A percentile compares a stretch with the other conserved stretches of the same genome.
These are phyloP conservation scores for Antedon mediterranea DNA, from an alignment of 53 echinoderm and acorn worm species.

Conservation along the genomic window DNA sequence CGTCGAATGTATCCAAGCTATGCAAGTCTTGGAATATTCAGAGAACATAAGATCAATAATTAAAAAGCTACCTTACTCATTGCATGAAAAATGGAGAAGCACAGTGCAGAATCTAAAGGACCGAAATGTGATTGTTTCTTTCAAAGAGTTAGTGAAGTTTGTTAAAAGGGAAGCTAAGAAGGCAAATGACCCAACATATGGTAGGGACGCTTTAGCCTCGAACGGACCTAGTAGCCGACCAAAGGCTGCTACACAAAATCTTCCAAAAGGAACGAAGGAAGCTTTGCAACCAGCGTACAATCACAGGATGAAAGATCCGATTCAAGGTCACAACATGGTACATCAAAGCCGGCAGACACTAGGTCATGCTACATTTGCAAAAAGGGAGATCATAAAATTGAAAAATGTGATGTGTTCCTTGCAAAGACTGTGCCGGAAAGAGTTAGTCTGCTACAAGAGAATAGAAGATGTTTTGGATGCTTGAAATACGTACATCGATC, in stretches of 20 bases:
- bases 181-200: constrained; percentile 34
- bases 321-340: constrained; percentile 7
- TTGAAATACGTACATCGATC: constrained; percentile 25
- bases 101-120: constrained; percentile 12
- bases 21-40: too few relatives aligned
- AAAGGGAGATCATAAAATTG: background rate
- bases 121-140: constrained; percentile 12
- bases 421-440: background rate
- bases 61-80: constrained; percentile 31
- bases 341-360: background rate
- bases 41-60: too few relatives aligned
- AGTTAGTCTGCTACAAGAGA: constrained; percentile 10
- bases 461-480: constrained; percentile 29
- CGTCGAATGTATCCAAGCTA: too few relatives aligned
- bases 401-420: background rate
- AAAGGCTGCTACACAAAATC: background rate
- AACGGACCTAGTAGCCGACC: background rate
- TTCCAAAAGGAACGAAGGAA: constrained; percentile 20
- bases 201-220: constrained; percentile 2
- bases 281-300: background rate
- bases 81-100: constrained; percentile 42
- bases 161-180: constrained; percentile 23
- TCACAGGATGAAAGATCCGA: background rate
- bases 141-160: constrained; percentile 25
- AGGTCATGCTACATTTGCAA: background rate